A percentile compares a stretch with the other conserved stretches of the same genome.
Conservation (phyloP, 2,113 vertebrate species). For the Myxocyprinus asiaticus region DNA sequence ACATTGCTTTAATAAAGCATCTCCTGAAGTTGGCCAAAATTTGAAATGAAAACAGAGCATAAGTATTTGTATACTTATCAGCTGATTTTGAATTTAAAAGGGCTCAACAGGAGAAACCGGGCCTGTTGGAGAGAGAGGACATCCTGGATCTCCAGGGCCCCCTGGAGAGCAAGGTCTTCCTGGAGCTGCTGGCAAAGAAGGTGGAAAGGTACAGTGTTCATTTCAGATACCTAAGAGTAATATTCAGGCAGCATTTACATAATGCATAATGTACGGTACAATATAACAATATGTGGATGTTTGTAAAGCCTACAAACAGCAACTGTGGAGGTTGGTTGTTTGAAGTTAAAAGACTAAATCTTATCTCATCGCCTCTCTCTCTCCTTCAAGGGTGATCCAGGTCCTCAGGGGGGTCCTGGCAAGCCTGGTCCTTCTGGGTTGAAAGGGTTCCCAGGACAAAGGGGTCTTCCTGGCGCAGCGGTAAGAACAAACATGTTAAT, state of each 20-base stretch:
- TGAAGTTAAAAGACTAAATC: not conserved
- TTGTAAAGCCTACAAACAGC: not conserved
- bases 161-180: conserved; percentile 96
- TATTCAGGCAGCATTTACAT: not conserved
- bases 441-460: conserved; percentile 89
- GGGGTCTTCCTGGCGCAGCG: conserved; percentile 91
- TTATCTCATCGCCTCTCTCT: conserved; percentile 41
- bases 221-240: not conserved
- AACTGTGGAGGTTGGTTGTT: not conserved
- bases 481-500: conserved; percentile 70
- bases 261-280: not conserved
- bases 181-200: conserved; percentile 95
- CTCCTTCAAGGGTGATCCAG: conserved; percentile 87
- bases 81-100: conserved; percentile 65
- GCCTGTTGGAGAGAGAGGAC: conserved; percentile 92
- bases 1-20: conserved; percentile 12
- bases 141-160: conserved; percentile 93
- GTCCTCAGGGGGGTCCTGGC: conserved; percentile 84
- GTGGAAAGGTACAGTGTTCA: conserved; percentile 85
- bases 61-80: no score
- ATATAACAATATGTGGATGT: not conserved
- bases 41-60: not conserved
- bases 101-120: conserved; percentile 96
- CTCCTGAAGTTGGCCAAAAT: no score
- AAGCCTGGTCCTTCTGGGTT: conserved; percentile 91